phyloP scores from a whole-genome alignment of 2,113 vertebrate species.

The Callocephalon fimbriatum region DNA sequence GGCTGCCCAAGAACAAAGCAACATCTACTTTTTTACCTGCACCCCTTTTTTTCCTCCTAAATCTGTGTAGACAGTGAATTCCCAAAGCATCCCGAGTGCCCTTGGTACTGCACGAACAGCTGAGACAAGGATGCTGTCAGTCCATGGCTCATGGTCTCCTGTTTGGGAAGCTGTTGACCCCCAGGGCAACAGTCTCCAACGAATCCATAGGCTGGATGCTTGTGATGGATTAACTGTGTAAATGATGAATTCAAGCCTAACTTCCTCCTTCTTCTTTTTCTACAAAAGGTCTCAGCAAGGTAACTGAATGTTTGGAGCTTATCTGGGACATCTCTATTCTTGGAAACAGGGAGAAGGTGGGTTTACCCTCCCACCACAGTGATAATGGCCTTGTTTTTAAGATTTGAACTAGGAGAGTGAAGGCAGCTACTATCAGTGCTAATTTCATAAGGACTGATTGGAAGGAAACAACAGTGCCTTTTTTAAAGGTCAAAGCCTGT shows the following conservation, averaged over 20 bases:
- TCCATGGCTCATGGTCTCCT: neutral
- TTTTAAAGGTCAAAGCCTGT: conserved; percentile 67
- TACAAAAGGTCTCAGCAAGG: neutral
- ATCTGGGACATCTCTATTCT: fast-evolving
- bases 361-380: neutral
- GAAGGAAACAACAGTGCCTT: neutral
- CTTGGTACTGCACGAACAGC: neutral
- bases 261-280: neutral
- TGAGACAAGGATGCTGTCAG: neutral
- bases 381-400: neutral
- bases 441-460: neutral
- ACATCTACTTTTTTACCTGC: neutral
- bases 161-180: neutral
- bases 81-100: neutral
- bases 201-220: neutral
- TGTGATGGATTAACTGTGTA: neutral
- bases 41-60: neutral
- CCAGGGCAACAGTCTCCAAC: neutral
- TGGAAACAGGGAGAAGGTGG: neutral
- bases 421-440: neutral
- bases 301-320: neutral
- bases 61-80: fast-evolving
- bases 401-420: neutral
- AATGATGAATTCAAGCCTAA: fast-evolving
- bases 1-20: neutral